Evolutionary conservation across 1,140 invertebrate genomes (phyloP), one percentile per base, ranked within the genome.

Genomic region (Drosophila neocordata): DNA sequence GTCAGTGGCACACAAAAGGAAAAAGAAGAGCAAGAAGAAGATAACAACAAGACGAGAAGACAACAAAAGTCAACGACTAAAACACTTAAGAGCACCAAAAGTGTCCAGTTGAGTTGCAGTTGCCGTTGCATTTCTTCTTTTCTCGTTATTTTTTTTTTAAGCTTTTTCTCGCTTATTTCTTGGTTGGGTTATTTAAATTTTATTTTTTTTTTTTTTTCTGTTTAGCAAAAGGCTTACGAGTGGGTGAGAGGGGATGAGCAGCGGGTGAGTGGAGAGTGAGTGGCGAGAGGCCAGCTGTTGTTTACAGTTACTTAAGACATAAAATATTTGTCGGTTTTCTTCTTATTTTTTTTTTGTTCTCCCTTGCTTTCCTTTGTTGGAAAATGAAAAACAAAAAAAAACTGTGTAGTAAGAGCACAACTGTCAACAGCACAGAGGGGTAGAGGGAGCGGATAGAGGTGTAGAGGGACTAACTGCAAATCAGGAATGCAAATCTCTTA

Each of bases 31-130:
- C n/a, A n/a, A 38, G 55, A 38, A 51, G 51, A 38, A 13, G 51
- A 27, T 15, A 31, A 31, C 27, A 31, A 31, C 27, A 31, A 31
- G 27, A 31, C 27, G 4, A 41, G 22, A 69, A 71, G 74, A 77
- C 78, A 81, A 87, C 82, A 87, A 82, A 78, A 82, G 83, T 88
- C 79, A 81, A 78, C 68, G 70, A 72, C 81, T 77, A 76, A 80
- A 85, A 77, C 82, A 85, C 82, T 87, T 79, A 60, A 76, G 69
- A 87, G 63, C 38, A 61, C 82, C 69, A 20, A 76, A 85, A 85
- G 81, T 80, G 81, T 80, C 74, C 74, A 62, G 62, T 75, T 74
- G 71, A 67, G 53, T 73, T 73, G 69, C 70, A 18, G 41, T 48
- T 31, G 27, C 27, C 27, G 27, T 31, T 31, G 27, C 27, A 6